A percentile compares a stretch with the other conserved stretches of the same genome.
phyloP scores from a whole-genome alignment of 1,140 invertebrate genomes.

The Bombus soroeensis region DNA sequence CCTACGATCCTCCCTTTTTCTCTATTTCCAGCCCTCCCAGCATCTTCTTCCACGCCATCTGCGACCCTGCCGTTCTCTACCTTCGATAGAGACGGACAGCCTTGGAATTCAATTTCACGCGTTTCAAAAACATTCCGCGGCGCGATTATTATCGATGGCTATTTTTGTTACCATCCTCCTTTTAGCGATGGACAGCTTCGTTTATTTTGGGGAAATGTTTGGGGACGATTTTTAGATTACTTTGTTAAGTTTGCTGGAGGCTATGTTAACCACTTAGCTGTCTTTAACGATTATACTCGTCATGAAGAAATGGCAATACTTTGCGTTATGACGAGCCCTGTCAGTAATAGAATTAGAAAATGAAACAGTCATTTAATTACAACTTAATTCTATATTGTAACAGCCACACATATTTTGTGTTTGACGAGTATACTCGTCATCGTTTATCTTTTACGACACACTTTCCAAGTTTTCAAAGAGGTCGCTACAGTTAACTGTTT shows the following conservation, averaged over 20 bases:
- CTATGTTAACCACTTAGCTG: not conserved
- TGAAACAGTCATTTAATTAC: too few relatives aligned
- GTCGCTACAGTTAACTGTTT: too few relatives aligned
- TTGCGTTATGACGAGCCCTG: too few relatives aligned
- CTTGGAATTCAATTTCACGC: conserved; percentile 42
- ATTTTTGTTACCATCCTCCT: not conserved
- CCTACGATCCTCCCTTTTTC: conserved; percentile 69
- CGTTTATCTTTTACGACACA: too few relatives aligned
- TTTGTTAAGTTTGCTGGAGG: not conserved
- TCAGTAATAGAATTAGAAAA: too few relatives aligned
- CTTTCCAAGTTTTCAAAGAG: too few relatives aligned
- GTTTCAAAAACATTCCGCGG: conserved; percentile 26
- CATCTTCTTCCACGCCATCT: conserved; percentile 71
- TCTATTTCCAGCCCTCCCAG: conserved; percentile 62
- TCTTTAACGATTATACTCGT: not conserved
- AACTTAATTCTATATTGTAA: too few relatives aligned
- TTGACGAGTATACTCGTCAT: too few relatives aligned
- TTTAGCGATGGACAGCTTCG: too few relatives aligned
- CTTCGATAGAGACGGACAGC: not conserved
- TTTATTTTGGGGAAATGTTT: not conserved
- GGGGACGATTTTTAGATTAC: not conserved
- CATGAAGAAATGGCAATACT: too few relatives aligned
- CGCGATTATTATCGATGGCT: not conserved
- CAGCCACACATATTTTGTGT: too few relatives aligned
- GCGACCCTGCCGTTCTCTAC: conserved; percentile 42